Base-by-base conservation (phyloP, 2,113 vertebrate species). In the Aegotheles bennettii region DNA sequence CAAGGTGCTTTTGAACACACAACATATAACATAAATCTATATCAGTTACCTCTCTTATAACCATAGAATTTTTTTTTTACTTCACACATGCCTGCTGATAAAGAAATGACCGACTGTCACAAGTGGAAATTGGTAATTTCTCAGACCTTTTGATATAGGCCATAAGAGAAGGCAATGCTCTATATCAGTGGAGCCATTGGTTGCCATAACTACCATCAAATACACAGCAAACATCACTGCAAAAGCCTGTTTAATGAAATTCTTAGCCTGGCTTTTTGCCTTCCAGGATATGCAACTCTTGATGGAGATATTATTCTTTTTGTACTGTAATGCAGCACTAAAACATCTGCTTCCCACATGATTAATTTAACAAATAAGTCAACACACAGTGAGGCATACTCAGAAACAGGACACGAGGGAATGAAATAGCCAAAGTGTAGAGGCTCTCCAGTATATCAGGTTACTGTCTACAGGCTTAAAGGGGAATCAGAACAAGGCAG, bases 301-400 rank as follows among this genome's bases (percentile, higher is more conserved):
- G 80, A 89, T 59, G 50, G 35, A 86, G 64, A 71, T 33, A 74
- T 40, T 75, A 87, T 38, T 90, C 11, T 8, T 63, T 59, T 50
- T 74, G 71, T 77, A 77, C 51, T 47, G 59, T 89, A 84, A 90
- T 36, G 64, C 86, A 95, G 86, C 60, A 92, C 79, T 70, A 90
- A 77, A 90, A 94, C 89, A 93, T 70, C 89, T 97, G 93, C 80
- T 90, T 96, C 95, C 77, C 83, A 92, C 64, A 94, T 93, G 86
- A 96, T 89, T 93, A 94, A 95, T 95, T 96, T 68, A 97, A 90
- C 56, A 75, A 92, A n/a, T 71, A 95, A 96, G 86, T 70, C 89
- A 94, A 81, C 54, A 83, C 57, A 80, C 42, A 60, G 73, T 2
- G 16, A 89, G 26, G 64, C 47, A 75, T 11, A 51, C 59, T 81